Base-by-base conservation (phyloP, 2,113 vertebrate species). In the Monarcha castaneiventris region DNA sequence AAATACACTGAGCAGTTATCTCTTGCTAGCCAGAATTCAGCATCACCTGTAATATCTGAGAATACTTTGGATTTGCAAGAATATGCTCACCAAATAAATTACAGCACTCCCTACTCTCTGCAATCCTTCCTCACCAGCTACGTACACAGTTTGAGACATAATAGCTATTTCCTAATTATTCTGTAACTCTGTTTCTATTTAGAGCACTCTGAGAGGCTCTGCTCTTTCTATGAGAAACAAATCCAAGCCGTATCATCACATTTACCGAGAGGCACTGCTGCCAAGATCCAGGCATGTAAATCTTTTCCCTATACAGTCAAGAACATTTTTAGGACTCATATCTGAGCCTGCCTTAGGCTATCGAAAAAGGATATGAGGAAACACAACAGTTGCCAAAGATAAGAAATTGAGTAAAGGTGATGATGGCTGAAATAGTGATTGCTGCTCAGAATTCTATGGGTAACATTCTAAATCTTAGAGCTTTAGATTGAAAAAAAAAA, bases 81-180 rank as follows among this genome's bases (percentile, higher is more conserved):
- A 68, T 27, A 61, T 2, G 1, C 16, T 62, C 37, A 35, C 17
- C 25, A n/a, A 87, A 72, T 44, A 86, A 88, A 89, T 68, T 37
- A 72, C 4, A 91, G 58, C 25, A n/a, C 56, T 83, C 41, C 41
- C 20, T 4, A 6, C 52, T 30, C 46, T 43, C 81, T 62, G 5
- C 54, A 83, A 73, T 77, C 43, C 77, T 87, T 68, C 74, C 43
- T 94, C 59, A 93, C 54, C 62, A 95, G 56, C 78, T 41, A 87
- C 30, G 84, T 22, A 25, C 33, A 74, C 7, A 35, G 43, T 52
- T 32, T 87, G 52, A 73, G 75, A 55, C 77, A 33, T 27, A 94
- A 76, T 41, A 85, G 26, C n/a, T 14, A 76, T 73, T 90, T 85
- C 20, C 72, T 93, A 90, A 92, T 92, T 90, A 90, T 77, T 76